Evolutionary conservation across 1,140 invertebrate genomes (phyloP), one percentile per base, ranked within the genome.

Genomic region (Drosophila jambulina): DNA sequence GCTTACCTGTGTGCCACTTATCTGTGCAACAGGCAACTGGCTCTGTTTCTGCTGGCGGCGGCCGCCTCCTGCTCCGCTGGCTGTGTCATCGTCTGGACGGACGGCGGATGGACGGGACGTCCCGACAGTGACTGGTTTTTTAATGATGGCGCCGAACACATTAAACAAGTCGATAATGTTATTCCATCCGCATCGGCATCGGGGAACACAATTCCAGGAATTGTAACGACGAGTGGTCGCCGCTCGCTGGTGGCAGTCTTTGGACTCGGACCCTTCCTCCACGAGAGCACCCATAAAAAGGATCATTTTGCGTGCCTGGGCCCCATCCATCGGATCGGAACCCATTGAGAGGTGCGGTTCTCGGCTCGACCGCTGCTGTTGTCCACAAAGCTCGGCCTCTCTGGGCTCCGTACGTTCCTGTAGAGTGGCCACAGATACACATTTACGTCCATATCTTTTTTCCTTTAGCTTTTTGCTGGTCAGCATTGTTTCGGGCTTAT

Each of bases 151-250:
- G 83, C 83, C 83, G 83, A 86, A 85, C 75, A 74, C 83, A 82
- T 86, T 87, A 86, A 82, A 86, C 83, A 86, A 86, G 79, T 82
- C 83, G 83, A 82, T 86, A 86, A 87, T 86, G 76, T 87, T 86
- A 82, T 86, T 86, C 82, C 69, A 75, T 85, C 78, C 82, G 77
- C 82, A 85, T 86, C 70, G 63, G 69, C 61, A 56, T 38, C 43
- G 68, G 75, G 69, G 82, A 86, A 79, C 78, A 86, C 75, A 78
- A 86, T 86, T 86, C 82, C 82, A 61, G 82, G 82, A 86, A 86
- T 86, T 86, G 78, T 86, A 79, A 77, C 75, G 58, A 62, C 74
- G 75, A 64, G 54, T 71, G 61, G 62, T 72, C 64, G 77, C 63
- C 65, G 46, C 60, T 72, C 56, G 58, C 64, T 49, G 62, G 62